Percentiles rank a stretch among this genome's conserved stretches.
phyloP scores from a whole-genome alignment of 1,140 invertebrate genomes.

The Epicauta chinensis region DNA sequence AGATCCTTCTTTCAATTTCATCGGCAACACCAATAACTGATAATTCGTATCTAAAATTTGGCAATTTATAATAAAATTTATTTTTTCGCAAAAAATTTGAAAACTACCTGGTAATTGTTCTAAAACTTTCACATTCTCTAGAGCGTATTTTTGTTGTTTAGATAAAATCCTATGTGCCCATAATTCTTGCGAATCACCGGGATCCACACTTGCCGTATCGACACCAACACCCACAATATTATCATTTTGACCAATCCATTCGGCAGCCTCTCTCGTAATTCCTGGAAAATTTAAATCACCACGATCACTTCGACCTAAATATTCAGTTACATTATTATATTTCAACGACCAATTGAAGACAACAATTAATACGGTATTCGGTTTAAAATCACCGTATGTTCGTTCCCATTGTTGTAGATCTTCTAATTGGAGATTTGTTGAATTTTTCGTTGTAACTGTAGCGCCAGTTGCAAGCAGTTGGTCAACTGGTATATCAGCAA shows the following conservation, averaged over 20 bases:
- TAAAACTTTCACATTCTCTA: conserved; percentile 54
- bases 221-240: conserved; percentile 57
- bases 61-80: too few relatives aligned
- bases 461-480: conserved; percentile 50
- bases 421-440: conserved; percentile 20
- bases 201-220: conserved; percentile 56
- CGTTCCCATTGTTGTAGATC: conserved; percentile 44
- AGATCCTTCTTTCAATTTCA: conserved; percentile 50
- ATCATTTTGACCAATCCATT: conserved; percentile 51
- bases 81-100: too few relatives aligned
- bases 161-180: conserved; percentile 46
- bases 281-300: conserved; percentile 43
- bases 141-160: conserved; percentile 47
- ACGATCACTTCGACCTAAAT: conserved; percentile 30
- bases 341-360: conserved; percentile 50
- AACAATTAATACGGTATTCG: conserved; percentile 42
- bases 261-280: conserved; percentile 49
- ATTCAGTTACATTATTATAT: conserved; percentile 31
- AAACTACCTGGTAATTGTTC: conserved; percentile 44
- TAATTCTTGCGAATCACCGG: conserved; percentile 41
- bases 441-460: background rate
- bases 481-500: conserved; percentile 55
- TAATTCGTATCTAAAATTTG: conserved; percentile 46
- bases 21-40: conserved; percentile 49
- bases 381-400: conserved; percentile 37